Percentiles rank a stretch among this genome's conserved stretches.
Evolutionary conservation across 2,797 vertebrate genomes (phyloP).

Genomic region (Spatula clypeata): DNA sequence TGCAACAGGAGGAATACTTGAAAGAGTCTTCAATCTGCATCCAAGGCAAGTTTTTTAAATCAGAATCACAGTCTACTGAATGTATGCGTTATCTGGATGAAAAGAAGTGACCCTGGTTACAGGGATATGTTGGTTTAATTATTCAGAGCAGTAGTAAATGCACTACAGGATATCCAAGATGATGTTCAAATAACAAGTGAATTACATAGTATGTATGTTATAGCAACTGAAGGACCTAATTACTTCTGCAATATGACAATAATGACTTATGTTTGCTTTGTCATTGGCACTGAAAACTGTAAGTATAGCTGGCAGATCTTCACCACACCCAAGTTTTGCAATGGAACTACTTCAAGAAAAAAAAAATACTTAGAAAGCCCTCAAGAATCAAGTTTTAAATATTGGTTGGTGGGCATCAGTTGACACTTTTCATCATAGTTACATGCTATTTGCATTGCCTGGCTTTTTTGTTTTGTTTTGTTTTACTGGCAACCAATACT

Average conservation of each 20-base stretch:
- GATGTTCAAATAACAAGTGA: not conserved
- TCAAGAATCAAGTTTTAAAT: not conserved
- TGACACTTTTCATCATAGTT: not conserved
- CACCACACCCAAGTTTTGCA: not conserved
- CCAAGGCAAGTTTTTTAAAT: not conserved
- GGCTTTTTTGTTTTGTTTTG: too few species aligned
- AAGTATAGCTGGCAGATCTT: not conserved
- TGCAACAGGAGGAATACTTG: slow-evolving; percentile 2
- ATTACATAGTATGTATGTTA: not conserved
- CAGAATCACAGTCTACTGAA: not conserved
- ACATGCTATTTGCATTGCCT: not conserved
- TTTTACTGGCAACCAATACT: not conserved
- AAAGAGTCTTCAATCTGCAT: slow-evolving; percentile 8
- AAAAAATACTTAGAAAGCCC: not conserved
- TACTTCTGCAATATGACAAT: not conserved
- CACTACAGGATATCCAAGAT: not conserved
- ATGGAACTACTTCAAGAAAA: not conserved
- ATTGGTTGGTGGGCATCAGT: not conserved
- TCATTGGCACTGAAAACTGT: not conserved
- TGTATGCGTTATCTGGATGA: not conserved
- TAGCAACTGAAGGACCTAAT: not conserved
- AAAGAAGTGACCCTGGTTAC: not conserved
- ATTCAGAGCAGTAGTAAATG: not conserved
- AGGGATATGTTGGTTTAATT: not conserved
- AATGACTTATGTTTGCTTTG: not conserved